These are phyloP conservation scores for Melanocharis versteri DNA, from an alignment of 2,113 vertebrate genomes.

Conservation along the genomic window DNA sequence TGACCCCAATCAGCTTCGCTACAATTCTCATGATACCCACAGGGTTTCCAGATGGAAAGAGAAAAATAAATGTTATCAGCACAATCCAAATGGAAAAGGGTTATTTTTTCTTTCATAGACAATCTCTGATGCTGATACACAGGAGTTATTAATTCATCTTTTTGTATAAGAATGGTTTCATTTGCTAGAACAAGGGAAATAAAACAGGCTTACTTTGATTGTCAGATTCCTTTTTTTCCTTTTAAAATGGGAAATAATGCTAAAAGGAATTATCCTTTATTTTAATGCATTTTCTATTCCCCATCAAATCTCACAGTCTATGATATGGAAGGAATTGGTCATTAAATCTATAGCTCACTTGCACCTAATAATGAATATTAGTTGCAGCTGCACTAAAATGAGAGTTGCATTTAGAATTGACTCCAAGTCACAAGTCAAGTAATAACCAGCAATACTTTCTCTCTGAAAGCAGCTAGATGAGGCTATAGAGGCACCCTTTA, in stretches of 20 bases:
- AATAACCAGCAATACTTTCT: background rate
- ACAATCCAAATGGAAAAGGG: slow-evolving; percentile 27
- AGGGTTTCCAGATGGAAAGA: slow-evolving; percentile 59
- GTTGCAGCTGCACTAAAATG: background rate
- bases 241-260: background rate
- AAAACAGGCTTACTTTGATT: background rate
- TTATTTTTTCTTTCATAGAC: background rate
- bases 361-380: background rate
- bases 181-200: background rate
- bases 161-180: background rate
- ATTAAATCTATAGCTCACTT: background rate
- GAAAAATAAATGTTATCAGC: slow-evolving; percentile 57
- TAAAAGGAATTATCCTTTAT: background rate
- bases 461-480: background rate
- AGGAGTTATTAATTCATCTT: slow-evolving; percentile 2
- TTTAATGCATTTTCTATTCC: background rate
- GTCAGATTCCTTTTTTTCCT: background rate
- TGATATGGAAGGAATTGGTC: background rate
- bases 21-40: slow-evolving; percentile 66
- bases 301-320: background rate
- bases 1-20: slow-evolving; percentile 66
- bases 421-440: background rate
- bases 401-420: background rate
- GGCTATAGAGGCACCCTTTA: background rate
- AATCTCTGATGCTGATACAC: background rate